Evolutionary conservation across 2,797 vertebrate species (phyloP), one percentile per base, ranked within the genome.

Genomic region (Clarias platycephalus): DNA sequence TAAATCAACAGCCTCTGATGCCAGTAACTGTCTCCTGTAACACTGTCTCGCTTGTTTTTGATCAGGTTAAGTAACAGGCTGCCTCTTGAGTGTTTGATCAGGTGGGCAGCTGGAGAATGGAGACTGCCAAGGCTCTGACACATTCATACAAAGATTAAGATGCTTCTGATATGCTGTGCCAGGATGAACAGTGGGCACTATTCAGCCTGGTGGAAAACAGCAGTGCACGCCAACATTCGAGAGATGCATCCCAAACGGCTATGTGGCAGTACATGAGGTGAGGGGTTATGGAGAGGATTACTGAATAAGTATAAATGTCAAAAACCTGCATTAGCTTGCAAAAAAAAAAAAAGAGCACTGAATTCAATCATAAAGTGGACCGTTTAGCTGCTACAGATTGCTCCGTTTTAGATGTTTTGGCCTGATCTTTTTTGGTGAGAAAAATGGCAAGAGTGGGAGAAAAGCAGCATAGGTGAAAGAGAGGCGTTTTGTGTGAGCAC

Each of bases 141-240:
- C 80, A 85, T 83, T 83, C 49, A 26, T 26, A 87, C 68, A 55
- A 68, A 68, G 75, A 87, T 84, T 87, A 88, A 82, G 82, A 78
- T 60, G 81, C 82, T 82, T 87, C 77, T 78, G 76, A 83, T 62
- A 74, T 53, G 62, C 60, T 58, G 66, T 71, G 81, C 82, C 82
- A 89, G 83, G 77, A 77, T 70, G 80, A 84, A 90, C 86, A 85
- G 82, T 74, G 75, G 86, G 85, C 78, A 63, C 15, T 31, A 68
- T 82, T 85, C 81, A 84, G 62, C 37, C 71, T 62, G 60, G 77
- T 86, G 83, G 70, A 89, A 86, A 88, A 86, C 64, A 53, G 76
- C 26, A 64, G 26, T 75, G 15, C 24, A 4, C 68, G 85, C 74
- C 81, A 87, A 71, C 24, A 57, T 44, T 78, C 31, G 72, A 40